Base-by-base conservation (phyloP, 2,113 vertebrate species). In the Caretta caretta region DNA sequence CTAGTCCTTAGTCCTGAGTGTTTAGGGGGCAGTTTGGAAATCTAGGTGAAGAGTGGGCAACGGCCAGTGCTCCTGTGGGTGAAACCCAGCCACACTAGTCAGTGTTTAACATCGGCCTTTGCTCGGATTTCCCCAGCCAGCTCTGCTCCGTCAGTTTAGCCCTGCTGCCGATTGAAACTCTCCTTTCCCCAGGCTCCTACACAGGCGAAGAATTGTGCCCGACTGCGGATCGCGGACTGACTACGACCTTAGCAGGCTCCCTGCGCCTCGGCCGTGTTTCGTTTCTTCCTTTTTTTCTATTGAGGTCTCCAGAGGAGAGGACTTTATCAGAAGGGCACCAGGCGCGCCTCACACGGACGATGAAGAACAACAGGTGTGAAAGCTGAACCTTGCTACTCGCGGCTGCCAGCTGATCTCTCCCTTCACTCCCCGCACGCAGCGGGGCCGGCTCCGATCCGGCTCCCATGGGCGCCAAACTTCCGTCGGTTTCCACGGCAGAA, bases 401-500 rank as follows among this genome's bases (percentile, higher is more conserved):
- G 3, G 75, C 3, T 25, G 65, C 16, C 65, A 10, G 9, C n/a
- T 20, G 57, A 62, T 29, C 57, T 62, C 57, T 31, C 27, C 57
- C 25, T 29, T 59, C 12, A 3, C 29, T 20, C n/a, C 65, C 1
- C n/a, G 65, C 29, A 62, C 12, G 5, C 29, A 35, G 31, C 53
- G 20, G 53, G 22, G 13, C 29, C 29, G 69, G 69, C n/a, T 19
- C 76, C 8, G 76, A 27, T 27, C 76, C 42, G 4, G 46, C 16
- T 29, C 29, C 9, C 29, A 7, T 3, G 5, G 48, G 8, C 25
- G 17, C 48, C 5, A 10, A 14, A 6, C 48, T 11, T 2, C 19
- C 42, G 19, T 5, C 9, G 29, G 29, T 25, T 1, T 5, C n/a
- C 59, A 6, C 1, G 16, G 22, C 24, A 1, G 35, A 13, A 42